phyloP scores from a whole-genome alignment of 1,140 invertebrate genomes.

The Plectrocnemia conspersa region DNA sequence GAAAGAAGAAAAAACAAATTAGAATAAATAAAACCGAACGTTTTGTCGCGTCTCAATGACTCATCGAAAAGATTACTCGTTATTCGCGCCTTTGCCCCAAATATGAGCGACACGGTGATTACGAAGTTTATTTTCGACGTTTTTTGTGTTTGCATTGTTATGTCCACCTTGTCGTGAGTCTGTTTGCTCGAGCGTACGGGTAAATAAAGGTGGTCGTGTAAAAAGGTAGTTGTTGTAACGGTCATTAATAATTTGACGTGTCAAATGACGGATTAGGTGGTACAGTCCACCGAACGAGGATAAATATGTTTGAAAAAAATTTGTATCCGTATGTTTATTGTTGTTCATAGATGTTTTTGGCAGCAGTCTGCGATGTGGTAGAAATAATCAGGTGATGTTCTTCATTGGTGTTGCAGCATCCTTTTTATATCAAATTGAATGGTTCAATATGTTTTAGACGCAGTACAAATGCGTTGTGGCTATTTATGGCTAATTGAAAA shows the following conservation, averaged over 20 bases:
- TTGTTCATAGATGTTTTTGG: not conserved
- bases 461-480: too few species aligned
- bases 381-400: too few species aligned
- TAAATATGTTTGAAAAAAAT: not conserved
- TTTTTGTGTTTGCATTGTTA: slow-evolving; percentile 6
- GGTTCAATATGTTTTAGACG: too few species aligned
- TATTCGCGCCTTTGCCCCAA: not conserved
- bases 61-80: not conserved
- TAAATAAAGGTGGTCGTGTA: slow-evolving; percentile 10
- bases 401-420: too few species aligned
- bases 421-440: too few species aligned
- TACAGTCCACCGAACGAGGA: not conserved
- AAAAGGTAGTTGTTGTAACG: not conserved
- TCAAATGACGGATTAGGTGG: slow-evolving; percentile 22
- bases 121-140: too few species aligned
- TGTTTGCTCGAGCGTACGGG: slow-evolving; percentile 6
- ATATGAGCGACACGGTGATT: not conserved
- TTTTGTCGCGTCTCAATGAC: not conserved
- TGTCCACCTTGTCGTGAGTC: not conserved
- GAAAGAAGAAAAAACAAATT: too few species aligned
- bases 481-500: too few species aligned
- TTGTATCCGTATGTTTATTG: not conserved
- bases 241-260: slow-evolving; percentile 29
- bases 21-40: too few species aligned
- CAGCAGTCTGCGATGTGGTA: too few species aligned